Evolutionary conservation across 1,140 invertebrate species (phyloP).

Genomic region (Meloidogyne exigua): DNA sequence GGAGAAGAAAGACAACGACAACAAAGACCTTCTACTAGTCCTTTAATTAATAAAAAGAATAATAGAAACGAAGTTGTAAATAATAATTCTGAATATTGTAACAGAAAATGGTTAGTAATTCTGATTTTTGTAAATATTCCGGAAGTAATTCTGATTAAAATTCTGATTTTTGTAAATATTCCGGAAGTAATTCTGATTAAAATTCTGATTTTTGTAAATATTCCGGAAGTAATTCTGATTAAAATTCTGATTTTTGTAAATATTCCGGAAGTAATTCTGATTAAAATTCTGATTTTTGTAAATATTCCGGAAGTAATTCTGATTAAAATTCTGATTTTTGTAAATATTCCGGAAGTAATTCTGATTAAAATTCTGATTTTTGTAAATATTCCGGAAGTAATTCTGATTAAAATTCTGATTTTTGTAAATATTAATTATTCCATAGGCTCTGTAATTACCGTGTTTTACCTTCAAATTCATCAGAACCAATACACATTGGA

Average conservation of each 20-base stretch:
- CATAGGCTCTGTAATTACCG: constrained; percentile 44
- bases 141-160: constrained; percentile 8
- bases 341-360: constrained; percentile 1
- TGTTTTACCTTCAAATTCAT: constrained; percentile 4
- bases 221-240: neutral
- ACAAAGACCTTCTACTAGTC: neutral
- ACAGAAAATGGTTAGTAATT: neutral
- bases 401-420: constrained; percentile 31
- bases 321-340: neutral
- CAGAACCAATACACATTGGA: constrained; percentile 36
- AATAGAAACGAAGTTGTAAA: neutral
- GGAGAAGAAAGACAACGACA: neutral
- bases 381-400: constrained; percentile 34
- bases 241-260: neutral
- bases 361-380: constrained; percentile 32
- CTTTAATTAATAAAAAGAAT: neutral
- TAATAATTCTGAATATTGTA: neutral
- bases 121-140: neutral
- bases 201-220: neutral
- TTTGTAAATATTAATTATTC: constrained; percentile 7
- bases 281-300: constrained; percentile 28
- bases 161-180: constrained; percentile 31
- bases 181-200: neutral
- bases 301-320: neutral
- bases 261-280: constrained; percentile 12